phyloP scores from a whole-genome alignment of 2,888 invertebrate species.

The Drosophila pseudotalamancana region DNA sequence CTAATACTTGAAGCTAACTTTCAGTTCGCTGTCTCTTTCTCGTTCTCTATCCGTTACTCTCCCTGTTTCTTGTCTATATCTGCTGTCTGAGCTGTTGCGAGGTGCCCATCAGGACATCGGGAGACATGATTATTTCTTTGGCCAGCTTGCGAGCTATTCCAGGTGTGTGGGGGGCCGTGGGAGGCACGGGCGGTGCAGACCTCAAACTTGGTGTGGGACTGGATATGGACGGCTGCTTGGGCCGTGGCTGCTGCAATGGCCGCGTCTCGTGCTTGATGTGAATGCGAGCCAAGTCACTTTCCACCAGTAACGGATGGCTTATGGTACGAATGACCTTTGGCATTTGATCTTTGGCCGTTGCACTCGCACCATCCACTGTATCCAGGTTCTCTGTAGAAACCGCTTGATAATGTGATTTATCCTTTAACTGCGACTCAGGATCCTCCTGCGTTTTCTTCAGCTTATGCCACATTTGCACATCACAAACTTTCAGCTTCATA shows the following conservation, averaged over 20 bases:
- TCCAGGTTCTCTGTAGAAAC: slow-evolving; percentile 60
- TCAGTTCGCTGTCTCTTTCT: too few relatives aligned
- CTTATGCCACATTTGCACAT: slow-evolving; percentile 65
- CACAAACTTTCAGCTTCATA: slow-evolving; percentile 63
- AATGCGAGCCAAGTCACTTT: slow-evolving; percentile 59
- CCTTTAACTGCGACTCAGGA: slow-evolving; percentile 52
- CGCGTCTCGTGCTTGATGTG: slow-evolving; percentile 66
- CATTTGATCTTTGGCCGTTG: slow-evolving; percentile 5
- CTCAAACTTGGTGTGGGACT: slow-evolving; percentile 64
- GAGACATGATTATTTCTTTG: slow-evolving; percentile 63
- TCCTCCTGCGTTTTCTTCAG: slow-evolving; percentile 60
- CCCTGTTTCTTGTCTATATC: slow-evolving; percentile 5
- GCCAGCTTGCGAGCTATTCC: slow-evolving; percentile 46
- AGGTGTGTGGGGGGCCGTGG: slow-evolving; percentile 47
- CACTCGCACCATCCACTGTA: slow-evolving; percentile 44
- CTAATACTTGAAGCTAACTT: slow-evolving; percentile 37
- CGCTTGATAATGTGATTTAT: slow-evolving; percentile 63
- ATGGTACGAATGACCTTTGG: slow-evolving; percentile 66
- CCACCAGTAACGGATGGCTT: slow-evolving; percentile 63
- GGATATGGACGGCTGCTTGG: slow-evolving; percentile 32
- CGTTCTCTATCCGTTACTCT: too few relatives aligned
- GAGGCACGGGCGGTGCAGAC: slow-evolving; percentile 60
- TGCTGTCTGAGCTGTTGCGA: slow-evolving; percentile 19
- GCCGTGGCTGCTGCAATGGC: slow-evolving; percentile 44
- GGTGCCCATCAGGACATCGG: slow-evolving; percentile 58